Evolutionary conservation across 2,888 invertebrate genomes (phyloP).

Genomic region (Meiosimyza decipiens): DNA sequence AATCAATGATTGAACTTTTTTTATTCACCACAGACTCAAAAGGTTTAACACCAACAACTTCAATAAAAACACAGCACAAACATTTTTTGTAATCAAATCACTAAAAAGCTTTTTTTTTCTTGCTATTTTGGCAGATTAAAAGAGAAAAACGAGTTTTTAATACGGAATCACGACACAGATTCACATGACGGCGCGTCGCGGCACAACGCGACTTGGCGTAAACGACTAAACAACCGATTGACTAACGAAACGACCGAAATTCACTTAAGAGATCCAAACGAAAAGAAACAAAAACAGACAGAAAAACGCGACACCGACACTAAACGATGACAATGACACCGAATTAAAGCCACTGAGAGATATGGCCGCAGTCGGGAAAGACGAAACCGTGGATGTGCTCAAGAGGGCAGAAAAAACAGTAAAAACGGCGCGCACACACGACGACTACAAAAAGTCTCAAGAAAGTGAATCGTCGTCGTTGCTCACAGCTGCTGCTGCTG

Average conservation of each 20-base stretch:
- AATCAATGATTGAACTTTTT: conserved; percentile 9
- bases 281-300: neutral
- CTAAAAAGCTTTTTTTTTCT: neutral
- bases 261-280: neutral
- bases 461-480: neutral
- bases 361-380: neutral
- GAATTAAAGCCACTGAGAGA: conserved; percentile 13
- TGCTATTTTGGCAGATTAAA: neutral
- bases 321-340: conserved; percentile 33
- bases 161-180: conserved; percentile 17
- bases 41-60: neutral
- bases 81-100: too few species aligned
- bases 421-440: neutral
- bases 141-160: conserved; percentile 25
- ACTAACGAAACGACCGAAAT: neutral
- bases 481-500: neutral
- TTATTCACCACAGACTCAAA: neutral
- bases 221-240: conserved; percentile 13
- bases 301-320: conserved; percentile 14
- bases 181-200: conserved; percentile 2
- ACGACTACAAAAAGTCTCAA: neutral
- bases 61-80: conserved; percentile 19
- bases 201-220: neutral
- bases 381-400: too few species aligned
- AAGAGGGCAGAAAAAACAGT: too few species aligned